Evolutionary conservation across 2,113 vertebrate genomes (phyloP).

Genomic region (Clarias magur): DNA sequence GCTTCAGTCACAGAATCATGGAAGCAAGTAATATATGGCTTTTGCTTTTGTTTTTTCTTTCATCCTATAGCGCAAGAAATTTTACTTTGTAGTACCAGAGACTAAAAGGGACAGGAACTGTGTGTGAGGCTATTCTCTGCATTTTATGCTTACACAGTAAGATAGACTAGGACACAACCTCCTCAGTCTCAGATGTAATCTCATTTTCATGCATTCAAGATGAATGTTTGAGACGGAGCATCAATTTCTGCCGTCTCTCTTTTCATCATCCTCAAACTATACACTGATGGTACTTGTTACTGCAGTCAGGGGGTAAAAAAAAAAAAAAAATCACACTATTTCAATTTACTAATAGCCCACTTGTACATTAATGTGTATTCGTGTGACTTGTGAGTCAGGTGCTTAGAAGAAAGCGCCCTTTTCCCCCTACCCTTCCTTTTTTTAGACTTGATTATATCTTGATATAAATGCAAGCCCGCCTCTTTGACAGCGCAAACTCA

Average conservation of each 20-base stretch:
- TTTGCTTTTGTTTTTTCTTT: background rate
- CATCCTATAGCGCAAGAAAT: background rate
- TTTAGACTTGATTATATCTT: constrained; percentile 16
- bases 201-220: background rate
- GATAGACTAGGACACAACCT: background rate
- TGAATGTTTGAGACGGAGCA: background rate
- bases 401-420: background rate
- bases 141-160: background rate
- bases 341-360: background rate
- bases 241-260: background rate
- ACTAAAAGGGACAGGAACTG: background rate
- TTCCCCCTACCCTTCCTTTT: background rate
- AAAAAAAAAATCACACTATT: background rate
- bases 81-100: background rate
- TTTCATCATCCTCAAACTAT: background rate
- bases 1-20: constrained; percentile 21
- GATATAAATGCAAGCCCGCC: constrained; percentile 18
- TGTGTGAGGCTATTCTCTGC: background rate
- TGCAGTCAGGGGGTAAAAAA: background rate
- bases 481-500: constrained; percentile 39
- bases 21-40: background rate
- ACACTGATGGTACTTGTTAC: background rate
- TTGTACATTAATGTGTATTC: background rate
- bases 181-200: background rate
- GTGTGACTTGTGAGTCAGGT: background rate